Evolutionary conservation across 2,797 vertebrate species (phyloP).

Genomic region (Gymnoscopelus braueri): DNA sequence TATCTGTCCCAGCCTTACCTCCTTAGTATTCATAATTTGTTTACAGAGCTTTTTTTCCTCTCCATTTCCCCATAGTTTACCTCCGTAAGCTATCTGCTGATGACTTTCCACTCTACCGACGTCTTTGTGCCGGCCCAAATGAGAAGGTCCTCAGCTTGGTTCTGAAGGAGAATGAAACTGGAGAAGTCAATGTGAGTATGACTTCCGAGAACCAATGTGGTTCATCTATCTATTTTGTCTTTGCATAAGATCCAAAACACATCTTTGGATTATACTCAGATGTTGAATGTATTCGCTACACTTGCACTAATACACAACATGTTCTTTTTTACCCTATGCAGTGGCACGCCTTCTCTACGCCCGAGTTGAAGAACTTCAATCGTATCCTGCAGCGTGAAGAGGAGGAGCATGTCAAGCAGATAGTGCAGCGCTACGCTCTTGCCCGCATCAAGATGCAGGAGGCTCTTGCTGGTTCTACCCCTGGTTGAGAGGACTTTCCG

Average conservation of each 20-base stretch:
- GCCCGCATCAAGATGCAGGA: constrained; percentile 90
- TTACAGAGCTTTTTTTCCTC: not conserved
- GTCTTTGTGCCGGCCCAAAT: constrained; percentile 89
- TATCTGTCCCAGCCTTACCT: too few relatives aligned
- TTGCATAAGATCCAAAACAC: not conserved
- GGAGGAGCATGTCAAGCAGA: constrained; percentile 90
- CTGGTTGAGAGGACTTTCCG: constrained; percentile 79
- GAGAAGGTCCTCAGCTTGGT: constrained; percentile 92
- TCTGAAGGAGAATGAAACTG: constrained; percentile 95
- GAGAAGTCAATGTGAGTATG: constrained; percentile 94
- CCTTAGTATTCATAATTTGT: too few relatives aligned
- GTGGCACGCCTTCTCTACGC: constrained; percentile 96
- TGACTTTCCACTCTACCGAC: constrained; percentile 87
- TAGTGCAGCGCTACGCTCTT: constrained; percentile 86
- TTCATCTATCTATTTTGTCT: too few relatives aligned
- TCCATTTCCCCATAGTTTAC: constrained; percentile 80
- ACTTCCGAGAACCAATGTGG: too few relatives aligned
- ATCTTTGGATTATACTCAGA: not conserved
- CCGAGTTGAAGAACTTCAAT: constrained; percentile 92
- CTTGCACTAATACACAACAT: not conserved
- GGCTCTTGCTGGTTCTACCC: constrained; percentile 81
- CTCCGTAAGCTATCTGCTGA: constrained; percentile 88
- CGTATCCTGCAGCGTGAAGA: constrained; percentile 93
- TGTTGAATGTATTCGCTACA: not conserved
- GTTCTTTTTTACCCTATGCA: constrained; percentile 61